Evolutionary conservation across 2,888 invertebrate genomes (phyloP), one percentile per base, ranked within the genome.

Genomic region (Acleris laterana): DNA sequence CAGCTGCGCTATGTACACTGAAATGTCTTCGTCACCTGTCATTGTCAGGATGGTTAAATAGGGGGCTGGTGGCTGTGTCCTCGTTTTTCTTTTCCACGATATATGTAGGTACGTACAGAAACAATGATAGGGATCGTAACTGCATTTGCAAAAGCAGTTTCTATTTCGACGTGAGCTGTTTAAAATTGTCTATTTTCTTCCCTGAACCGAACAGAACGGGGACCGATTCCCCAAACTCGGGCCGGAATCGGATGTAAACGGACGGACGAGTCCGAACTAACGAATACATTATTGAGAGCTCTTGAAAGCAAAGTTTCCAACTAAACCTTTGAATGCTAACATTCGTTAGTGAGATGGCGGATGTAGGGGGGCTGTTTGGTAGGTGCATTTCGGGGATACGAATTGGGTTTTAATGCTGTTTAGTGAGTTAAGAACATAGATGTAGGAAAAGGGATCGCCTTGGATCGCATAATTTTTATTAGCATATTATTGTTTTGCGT

Each of bases 231-330:
- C n/a, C n/a, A 17, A 46, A 46, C 46, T 46, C 46, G 16, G 46
- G 7, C n/a, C n/a, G 17, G 7, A 46, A 46, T n/a, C 46, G 46
- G 16, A 46, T n/a, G 17, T n/a, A 46, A 46, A 46, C 46, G 46
- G n/a, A 46, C 57, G 57, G 57, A 57, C 57, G 42, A 22, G n/a
- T 57, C 25, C 44, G 5, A 57, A 46, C 57, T 57, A 57, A 57
- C 25, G 57, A 57, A 57, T 57, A 25, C 57, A 57, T 57, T 57
- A 57, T 46, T 57, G 57, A 57, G 25, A 57, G 57, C 57, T 57
- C 44, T 57, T 46, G 57, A 46, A 46, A 57, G 57, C 57, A 57
- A 57, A 57, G 57, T 57, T 57, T 25, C 17, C 25, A 25, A 25
- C 57, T 25, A 25, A 25, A 25, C 46, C 16, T 55, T 32, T 25